Percentiles rank a stretch among this genome's conserved stretches.
Conservation (phyloP, 2,888 invertebrate genomes). For the Onchidella celtica region DNA sequence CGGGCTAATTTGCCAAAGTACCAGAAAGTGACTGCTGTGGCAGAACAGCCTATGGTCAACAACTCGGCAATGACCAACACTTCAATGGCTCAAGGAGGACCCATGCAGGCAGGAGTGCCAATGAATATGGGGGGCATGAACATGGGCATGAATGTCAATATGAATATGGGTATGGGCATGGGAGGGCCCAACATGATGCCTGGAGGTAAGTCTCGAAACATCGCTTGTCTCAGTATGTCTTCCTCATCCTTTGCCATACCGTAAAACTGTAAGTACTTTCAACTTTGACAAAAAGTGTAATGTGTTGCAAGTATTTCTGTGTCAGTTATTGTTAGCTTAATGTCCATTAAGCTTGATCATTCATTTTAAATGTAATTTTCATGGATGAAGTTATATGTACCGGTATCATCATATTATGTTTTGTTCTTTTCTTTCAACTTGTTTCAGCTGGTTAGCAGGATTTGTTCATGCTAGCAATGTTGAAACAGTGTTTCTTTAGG, state of each 20-base stretch:
- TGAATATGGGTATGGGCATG: slow-evolving; percentile 50
- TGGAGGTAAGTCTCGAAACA: slow-evolving; percentile 30
- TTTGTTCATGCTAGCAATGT: too few relatives aligned
- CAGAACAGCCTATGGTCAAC: background rate
- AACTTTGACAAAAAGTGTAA: too few relatives aligned
- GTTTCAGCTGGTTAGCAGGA: too few relatives aligned
- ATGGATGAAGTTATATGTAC: too few relatives aligned
- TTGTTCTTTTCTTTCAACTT: too few relatives aligned
- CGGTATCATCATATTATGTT: too few relatives aligned
- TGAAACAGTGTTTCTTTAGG: too few relatives aligned
- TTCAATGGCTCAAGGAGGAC: slow-evolving; percentile 22
- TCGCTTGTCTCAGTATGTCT: background rate
- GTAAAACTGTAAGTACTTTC: slow-evolving; percentile 24
- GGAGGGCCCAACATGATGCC: slow-evolving; percentile 44
- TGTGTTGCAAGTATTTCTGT: background rate
- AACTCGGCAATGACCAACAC: background rate
- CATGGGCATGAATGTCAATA: slow-evolving; percentile 44
- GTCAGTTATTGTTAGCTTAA: too few relatives aligned
- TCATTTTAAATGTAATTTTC: too few relatives aligned
- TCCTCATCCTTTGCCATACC: background rate
- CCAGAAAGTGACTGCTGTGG: slow-evolving; percentile 25
- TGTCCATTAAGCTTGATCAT: too few relatives aligned
- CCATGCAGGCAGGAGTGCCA: slow-evolving; percentile 26
- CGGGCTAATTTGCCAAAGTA: slow-evolving; percentile 53
- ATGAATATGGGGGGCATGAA: slow-evolving; percentile 37